phyloP scores from a whole-genome alignment of 1,140 invertebrate genomes.

The Lutraria rhynchaena region DNA sequence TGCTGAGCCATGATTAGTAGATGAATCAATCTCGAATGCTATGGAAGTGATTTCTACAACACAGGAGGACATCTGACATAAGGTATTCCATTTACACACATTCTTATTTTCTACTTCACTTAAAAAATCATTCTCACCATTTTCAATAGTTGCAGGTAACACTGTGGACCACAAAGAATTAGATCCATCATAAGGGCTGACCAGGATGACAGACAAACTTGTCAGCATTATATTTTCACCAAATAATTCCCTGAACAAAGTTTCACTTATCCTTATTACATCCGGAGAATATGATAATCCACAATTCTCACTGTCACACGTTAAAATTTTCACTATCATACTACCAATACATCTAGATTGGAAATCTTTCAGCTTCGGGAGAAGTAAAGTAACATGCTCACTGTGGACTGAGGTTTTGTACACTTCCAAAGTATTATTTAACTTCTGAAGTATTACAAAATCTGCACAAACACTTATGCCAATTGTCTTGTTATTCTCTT shows the following conservation, averaged over 20 bases:
- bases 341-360: background rate
- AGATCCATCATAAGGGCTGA: background rate
- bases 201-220: background rate
- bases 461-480: background rate
- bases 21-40: background rate
- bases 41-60: background rate
- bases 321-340: conserved; percentile 1
- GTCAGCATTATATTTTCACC: conserved; percentile 6
- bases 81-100: background rate
- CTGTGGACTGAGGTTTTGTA: background rate
- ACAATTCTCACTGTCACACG: background rate
- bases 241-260: conserved; percentile 16
- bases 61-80: background rate
- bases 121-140: background rate
- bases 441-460: background rate
- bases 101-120: background rate
- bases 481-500: background rate
- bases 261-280: background rate
- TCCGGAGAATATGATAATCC: background rate
- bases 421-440: background rate
- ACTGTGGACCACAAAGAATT: background rate
- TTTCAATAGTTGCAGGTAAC: background rate
- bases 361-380: background rate
- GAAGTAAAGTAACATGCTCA: background rate
- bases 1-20: background rate